Evolutionary conservation across 2,113 vertebrate genomes (phyloP).

Genomic region (Lepisosteus osseus): DNA sequence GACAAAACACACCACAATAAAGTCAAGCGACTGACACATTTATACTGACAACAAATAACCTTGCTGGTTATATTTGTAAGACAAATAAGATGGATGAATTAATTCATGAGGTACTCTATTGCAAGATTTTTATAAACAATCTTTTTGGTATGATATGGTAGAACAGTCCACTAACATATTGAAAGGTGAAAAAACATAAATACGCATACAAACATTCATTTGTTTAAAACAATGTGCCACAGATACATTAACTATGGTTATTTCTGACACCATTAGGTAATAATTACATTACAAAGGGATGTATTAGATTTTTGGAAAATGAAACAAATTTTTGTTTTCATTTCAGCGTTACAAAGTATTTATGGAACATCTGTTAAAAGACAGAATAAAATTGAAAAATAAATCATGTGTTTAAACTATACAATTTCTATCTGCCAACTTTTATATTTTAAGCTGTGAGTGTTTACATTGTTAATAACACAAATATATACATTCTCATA

Average conservation of each 20-base stretch:
- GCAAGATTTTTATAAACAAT: constrained; percentile 61
- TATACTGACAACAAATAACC: too few species aligned
- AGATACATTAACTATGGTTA: constrained; percentile 23
- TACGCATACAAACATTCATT: constrained; percentile 57
- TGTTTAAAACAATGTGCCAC: constrained; percentile 49
- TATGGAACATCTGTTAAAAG: constrained; percentile 36
- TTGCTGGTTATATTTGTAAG: too few species aligned
- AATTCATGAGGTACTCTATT: constrained; percentile 13
- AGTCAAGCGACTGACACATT: too few species aligned
- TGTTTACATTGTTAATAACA: constrained; percentile 25
- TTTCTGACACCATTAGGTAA: constrained; percentile 27
- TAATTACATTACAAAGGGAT: constrained; percentile 47
- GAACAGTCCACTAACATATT: constrained; percentile 49
- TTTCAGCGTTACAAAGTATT: constrained; percentile 18
- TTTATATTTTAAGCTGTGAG: constrained; percentile 17
- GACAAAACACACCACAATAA: too few species aligned
- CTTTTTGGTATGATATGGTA: constrained; percentile 69
- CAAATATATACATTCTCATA: constrained; percentile 35
- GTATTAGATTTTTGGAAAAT: constrained; percentile 62
- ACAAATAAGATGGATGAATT: constrained; percentile 11
- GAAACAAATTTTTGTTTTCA: constrained; percentile 24
- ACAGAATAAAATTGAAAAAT: constrained; percentile 23
- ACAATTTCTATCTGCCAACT: constrained; percentile 8
- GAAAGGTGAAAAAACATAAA: constrained; percentile 64
- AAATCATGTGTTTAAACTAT: constrained; percentile 22